A percentile compares a stretch with the other conserved stretches of the same genome.
These are phyloP conservation scores for Orgyia antiqua DNA, from an alignment of 2,888 invertebrate species.

Conservation along the genomic window DNA sequence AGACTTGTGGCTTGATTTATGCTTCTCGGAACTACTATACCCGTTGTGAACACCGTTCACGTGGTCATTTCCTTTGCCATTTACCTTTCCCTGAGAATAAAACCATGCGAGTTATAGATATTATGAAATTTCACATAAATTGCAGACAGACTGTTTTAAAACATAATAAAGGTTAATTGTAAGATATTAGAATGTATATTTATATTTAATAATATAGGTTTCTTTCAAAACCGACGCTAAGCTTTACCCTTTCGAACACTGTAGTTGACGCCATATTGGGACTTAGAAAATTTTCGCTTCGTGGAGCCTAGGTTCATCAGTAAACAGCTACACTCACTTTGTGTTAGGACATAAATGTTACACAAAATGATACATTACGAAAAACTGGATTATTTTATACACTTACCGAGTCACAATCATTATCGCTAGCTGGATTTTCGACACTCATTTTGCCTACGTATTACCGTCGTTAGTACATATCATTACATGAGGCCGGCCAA, in stretches of 20 bases:
- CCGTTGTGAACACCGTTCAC: constrained; percentile 91
- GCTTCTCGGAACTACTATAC: constrained; percentile 76
- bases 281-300: constrained; percentile 82
- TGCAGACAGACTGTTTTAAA: constrained; percentile 8
- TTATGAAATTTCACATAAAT: constrained; percentile 14
- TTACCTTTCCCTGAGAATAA: constrained; percentile 64
- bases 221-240: constrained; percentile 57
- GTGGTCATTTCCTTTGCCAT: constrained; percentile 78
- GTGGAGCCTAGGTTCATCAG: constrained; percentile 69
- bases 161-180: constrained; percentile 6
- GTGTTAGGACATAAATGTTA: constrained; percentile 16
- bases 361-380: constrained; percentile 21
- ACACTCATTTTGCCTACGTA: constrained; percentile 81
- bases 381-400: constrained; percentile 37
- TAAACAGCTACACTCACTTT: constrained; percentile 44
- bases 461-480: constrained; percentile 50
- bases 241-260: constrained; percentile 72
- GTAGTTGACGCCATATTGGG: constrained; percentile 92
- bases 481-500: constrained; percentile 56
- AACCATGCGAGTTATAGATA: constrained; percentile 15
- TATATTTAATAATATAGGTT: constrained; percentile 12
- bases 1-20: constrained; percentile 81
- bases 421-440: constrained; percentile 79
- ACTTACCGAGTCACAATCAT: constrained; percentile 80
- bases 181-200: constrained; percentile 7